A percentile compares a stretch with the other conserved stretches of the same genome.
Evolutionary conservation across 2,888 invertebrate genomes (phyloP).

Genomic region (Machimus rusticus): DNA sequence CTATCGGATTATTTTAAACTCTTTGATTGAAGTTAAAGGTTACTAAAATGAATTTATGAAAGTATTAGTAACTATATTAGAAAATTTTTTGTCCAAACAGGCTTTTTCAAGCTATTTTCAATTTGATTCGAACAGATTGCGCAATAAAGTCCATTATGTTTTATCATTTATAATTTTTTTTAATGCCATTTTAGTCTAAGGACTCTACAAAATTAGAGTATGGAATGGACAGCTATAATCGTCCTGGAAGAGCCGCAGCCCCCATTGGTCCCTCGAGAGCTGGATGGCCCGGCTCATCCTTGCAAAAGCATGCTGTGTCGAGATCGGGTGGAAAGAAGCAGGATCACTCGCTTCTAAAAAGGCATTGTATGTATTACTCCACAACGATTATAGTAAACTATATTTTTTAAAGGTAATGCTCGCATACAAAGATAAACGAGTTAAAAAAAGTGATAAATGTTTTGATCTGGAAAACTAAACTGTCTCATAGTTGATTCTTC

Average conservation of each 20-base stretch:
- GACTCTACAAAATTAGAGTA: slow-evolving; percentile 65
- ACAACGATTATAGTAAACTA: not conserved
- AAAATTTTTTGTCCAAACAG: too few relatives aligned
- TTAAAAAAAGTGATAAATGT: too few relatives aligned
- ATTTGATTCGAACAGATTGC: too few relatives aligned
- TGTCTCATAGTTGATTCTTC: too few relatives aligned
- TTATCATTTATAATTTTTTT: too few relatives aligned
- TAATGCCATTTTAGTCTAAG: slow-evolving; percentile 46
- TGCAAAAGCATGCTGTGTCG: slow-evolving; percentile 48
- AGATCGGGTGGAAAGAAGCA: slow-evolving; percentile 49
- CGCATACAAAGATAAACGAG: not conserved
- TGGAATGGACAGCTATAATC: slow-evolving; percentile 64
- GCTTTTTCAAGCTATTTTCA: too few relatives aligned
- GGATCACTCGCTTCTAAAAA: slow-evolving; percentile 50
- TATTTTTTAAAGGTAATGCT: not conserved
- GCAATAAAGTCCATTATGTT: too few relatives aligned
- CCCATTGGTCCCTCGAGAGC: slow-evolving; percentile 54
- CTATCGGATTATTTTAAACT: too few relatives aligned
- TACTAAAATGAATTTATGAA: too few relatives aligned
- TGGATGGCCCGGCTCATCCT: slow-evolving; percentile 50
- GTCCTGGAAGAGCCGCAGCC: slow-evolving; percentile 56
- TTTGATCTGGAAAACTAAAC: too few relatives aligned
- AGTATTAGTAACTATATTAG: too few relatives aligned
- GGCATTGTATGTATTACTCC: slow-evolving; percentile 48
- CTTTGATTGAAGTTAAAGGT: too few relatives aligned